A percentile compares a stretch with the other conserved stretches of the same genome.
phyloP scores from a whole-genome alignment of 2,888 invertebrate genomes.

The Onchidella celtica region DNA sequence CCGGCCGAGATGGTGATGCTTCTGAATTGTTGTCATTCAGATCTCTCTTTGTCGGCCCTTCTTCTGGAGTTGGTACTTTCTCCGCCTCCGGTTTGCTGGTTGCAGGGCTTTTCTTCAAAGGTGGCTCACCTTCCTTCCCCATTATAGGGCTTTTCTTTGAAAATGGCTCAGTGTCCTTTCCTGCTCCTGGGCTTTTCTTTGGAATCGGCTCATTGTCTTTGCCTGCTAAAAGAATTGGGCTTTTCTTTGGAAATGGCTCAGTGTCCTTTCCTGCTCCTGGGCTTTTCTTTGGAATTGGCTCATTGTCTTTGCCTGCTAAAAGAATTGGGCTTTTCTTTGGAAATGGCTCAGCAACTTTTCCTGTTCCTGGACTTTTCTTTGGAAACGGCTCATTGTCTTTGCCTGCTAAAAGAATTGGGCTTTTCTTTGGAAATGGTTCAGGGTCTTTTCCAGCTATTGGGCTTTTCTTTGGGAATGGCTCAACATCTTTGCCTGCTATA shows the following conservation, averaged over 20 bases:
- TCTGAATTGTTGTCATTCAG: conserved; percentile 13
- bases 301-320: conserved; percentile 1
- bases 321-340: background rate
- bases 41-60: background rate
- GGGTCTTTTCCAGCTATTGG: conserved; percentile 3
- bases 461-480: background rate
- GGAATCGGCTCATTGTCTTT: conserved; percentile 5
- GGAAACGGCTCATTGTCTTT: conserved; percentile 8
- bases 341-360: background rate
- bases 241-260: background rate
- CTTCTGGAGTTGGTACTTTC: background rate
- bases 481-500: background rate
- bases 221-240: conserved; percentile 6
- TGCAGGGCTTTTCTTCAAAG: background rate
- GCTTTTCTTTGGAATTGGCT: conserved; percentile 1
- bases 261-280: background rate
- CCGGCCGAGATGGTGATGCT: background rate
- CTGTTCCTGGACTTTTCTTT: background rate
- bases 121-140: conserved; percentile 5
- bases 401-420: conserved; percentile 6
- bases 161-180: background rate
- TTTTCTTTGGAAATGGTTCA: conserved; percentile 5
- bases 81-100: conserved; percentile 15
- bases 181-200: background rate
- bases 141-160: background rate